Conservation (phyloP, 2,888 invertebrate species). For the Zygaena filipendulae region DNA sequence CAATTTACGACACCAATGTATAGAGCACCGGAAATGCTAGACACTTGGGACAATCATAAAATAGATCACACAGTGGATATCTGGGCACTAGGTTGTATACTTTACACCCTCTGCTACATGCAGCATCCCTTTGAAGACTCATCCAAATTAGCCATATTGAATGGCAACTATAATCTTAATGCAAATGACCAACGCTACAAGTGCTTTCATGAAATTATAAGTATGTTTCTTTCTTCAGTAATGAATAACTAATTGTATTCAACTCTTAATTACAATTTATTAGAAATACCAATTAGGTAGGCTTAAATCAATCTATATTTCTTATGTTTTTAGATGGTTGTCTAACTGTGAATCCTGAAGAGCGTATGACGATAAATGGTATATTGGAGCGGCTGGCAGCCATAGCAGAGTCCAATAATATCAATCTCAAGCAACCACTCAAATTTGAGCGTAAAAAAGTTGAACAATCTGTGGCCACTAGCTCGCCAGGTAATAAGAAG, state of each 20-base stretch:
- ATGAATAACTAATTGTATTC: background rate
- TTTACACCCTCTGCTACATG: constrained; percentile 92
- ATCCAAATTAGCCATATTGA: constrained; percentile 94
- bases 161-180: constrained; percentile 92
- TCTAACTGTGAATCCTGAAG: constrained; percentile 83
- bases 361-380: constrained; percentile 81
- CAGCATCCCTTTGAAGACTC: constrained; percentile 98
- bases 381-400: constrained; percentile 89
- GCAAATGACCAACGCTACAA: constrained; percentile 82
- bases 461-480: constrained; percentile 72
- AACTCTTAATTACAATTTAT: too few relatives aligned
- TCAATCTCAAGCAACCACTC: constrained; percentile 84
- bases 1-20: constrained; percentile 94
- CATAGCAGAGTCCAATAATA: constrained; percentile 86
- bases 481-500: constrained; percentile 71
- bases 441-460: constrained; percentile 74
- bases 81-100: constrained; percentile 97
- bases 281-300: too few relatives aligned
- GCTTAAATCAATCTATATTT: too few relatives aligned
- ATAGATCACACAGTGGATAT: constrained; percentile 93
- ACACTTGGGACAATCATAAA: constrained; percentile 95
- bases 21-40: constrained; percentile 97
- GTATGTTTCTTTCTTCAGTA: constrained; percentile 60
- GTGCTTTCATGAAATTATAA: constrained; percentile 90
- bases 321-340: constrained; percentile 74